Evolutionary conservation across 2,888 invertebrate species (phyloP).

Genomic region (Tridacna gigas): DNA sequence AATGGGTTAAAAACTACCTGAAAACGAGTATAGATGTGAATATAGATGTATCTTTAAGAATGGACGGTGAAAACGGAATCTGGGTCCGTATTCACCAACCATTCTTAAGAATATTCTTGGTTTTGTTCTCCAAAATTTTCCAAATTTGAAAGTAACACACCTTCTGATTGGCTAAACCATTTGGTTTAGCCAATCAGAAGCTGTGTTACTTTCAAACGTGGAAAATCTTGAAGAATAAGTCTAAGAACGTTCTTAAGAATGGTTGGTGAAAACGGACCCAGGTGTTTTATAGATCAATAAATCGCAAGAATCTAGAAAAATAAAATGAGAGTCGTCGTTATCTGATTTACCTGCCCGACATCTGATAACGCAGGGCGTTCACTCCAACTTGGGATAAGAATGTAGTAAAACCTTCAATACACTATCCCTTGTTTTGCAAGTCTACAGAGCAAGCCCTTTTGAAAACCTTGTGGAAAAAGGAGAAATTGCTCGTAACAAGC

Average conservation of each 20-base stretch:
- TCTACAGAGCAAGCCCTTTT: too few relatives aligned
- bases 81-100: background rate
- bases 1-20: too few relatives aligned
- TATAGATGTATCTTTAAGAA: background rate
- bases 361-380: too few relatives aligned
- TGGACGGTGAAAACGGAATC: background rate
- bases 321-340: too few relatives aligned
- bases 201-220: background rate
- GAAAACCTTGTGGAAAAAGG: too few relatives aligned
- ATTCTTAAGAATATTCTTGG: background rate
- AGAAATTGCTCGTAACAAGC: background rate
- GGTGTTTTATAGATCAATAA: background rate
- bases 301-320: too few relatives aligned
- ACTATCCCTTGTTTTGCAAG: too few relatives aligned
- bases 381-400: too few relatives aligned
- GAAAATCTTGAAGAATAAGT: background rate
- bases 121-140: background rate
- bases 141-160: background rate
- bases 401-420: too few relatives aligned
- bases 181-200: background rate
- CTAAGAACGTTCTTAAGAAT: background rate
- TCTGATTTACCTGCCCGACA: too few relatives aligned
- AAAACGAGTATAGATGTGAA: too few relatives aligned
- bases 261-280: background rate
- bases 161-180: background rate